A percentile compares a stretch with the other conserved stretches of the same genome.
Conservation (phyloP, 2,888 invertebrate species). For the Troglohyphantes excavatus region DNA sequence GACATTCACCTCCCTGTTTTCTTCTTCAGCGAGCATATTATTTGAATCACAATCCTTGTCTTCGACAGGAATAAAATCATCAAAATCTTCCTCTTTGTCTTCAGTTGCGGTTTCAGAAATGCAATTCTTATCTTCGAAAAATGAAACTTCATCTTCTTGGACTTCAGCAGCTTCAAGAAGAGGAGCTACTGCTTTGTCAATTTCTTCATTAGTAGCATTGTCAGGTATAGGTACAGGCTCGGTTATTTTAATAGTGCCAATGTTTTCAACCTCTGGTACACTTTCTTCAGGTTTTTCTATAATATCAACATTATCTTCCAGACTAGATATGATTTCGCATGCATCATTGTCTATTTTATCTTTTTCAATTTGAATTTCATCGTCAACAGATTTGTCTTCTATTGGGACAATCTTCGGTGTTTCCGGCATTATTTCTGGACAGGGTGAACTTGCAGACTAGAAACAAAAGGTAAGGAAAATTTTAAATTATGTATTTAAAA, state of each 20-base stretch:
- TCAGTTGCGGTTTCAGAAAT: constrained; percentile 14
- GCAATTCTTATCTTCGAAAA: constrained; percentile 24
- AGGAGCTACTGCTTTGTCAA: constrained; percentile 62
- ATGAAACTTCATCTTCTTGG: constrained; percentile 6
- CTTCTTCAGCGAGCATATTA: constrained; percentile 28
- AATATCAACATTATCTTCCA: constrained; percentile 10
- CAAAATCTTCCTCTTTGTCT: constrained; percentile 11
- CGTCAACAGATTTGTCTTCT: neutral
- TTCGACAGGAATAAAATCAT: constrained; percentile 13
- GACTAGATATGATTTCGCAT: constrained; percentile 27
- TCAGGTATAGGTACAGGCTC: neutral
- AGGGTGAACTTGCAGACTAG: neutral
- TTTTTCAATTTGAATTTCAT: neutral
- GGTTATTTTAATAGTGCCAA: neutral
- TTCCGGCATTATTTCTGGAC: neutral
- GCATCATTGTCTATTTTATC: neutral
- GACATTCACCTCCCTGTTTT: constrained; percentile 18
- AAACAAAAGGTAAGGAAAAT: neutral
- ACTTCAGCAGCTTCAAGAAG: constrained; percentile 44
- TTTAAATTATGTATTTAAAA: too few species aligned
- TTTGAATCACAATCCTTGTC: constrained; percentile 33
- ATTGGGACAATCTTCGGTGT: neutral
- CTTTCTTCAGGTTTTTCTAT: neutral
- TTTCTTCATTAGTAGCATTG: neutral
- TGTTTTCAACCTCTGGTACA: neutral